Conservation (phyloP, 1,140 invertebrate species). For the Portunus trituberculatus region DNA sequence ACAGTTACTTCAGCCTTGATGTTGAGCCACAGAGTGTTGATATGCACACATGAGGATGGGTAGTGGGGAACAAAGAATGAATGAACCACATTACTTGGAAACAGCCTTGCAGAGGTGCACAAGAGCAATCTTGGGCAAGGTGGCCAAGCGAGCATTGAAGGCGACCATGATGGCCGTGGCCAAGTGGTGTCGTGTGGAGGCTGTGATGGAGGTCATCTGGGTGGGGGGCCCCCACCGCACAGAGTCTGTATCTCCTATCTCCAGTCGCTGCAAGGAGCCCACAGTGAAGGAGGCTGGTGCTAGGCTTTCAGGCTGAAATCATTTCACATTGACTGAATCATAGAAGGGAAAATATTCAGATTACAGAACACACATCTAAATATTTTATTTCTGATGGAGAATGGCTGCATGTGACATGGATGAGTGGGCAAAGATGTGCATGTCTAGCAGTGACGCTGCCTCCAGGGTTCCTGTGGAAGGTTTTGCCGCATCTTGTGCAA, state of each 20-base stretch:
- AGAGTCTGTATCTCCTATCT: conserved; percentile 91
- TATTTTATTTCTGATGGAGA: too few relatives aligned
- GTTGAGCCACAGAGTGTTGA: not conserved
- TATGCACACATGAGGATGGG: not conserved
- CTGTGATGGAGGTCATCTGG: conserved; percentile 91
- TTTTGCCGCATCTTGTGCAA: too few relatives aligned
- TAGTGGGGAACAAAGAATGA: conserved; percentile 75
- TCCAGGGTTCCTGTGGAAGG: too few relatives aligned
- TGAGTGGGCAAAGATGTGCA: too few relatives aligned
- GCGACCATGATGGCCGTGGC: conserved; percentile 92
- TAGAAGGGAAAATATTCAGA: not conserved
- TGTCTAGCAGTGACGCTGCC: too few relatives aligned
- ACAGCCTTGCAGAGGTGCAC: conserved; percentile 91
- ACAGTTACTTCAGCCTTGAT: not conserved
- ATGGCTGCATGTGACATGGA: too few relatives aligned
- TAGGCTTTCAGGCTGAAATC: conserved; percentile 85
- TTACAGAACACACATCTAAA: not conserved
- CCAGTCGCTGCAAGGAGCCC: conserved; percentile 89
- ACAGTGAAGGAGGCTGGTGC: conserved; percentile 89
- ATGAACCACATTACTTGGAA: conserved; percentile 86
- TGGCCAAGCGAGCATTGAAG: conserved; percentile 91
- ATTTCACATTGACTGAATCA: not conserved
- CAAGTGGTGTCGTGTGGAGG: conserved; percentile 91
- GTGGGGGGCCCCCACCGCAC: conserved; percentile 92
- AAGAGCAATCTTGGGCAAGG: conserved; percentile 88